Conservation (phyloP, 1,140 invertebrate species). For the Geopemphigus sp. region DNA sequence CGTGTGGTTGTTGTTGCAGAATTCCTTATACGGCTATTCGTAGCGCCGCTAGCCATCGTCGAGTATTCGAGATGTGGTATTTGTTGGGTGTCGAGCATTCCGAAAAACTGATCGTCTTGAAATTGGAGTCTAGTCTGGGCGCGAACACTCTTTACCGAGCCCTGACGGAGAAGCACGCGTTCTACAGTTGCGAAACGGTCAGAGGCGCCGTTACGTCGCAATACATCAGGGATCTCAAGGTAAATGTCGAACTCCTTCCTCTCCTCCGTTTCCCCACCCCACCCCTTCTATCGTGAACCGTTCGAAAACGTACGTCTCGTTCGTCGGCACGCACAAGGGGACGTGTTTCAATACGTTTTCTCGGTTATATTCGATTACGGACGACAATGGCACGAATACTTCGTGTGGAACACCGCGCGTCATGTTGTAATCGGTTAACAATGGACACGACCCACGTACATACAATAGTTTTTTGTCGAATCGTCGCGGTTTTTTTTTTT, state of each 20-base stretch:
- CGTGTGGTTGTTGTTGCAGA: constrained; percentile 59
- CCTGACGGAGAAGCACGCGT: constrained; percentile 87
- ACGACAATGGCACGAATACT: no score
- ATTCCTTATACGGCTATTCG: constrained; percentile 81
- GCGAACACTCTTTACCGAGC: constrained; percentile 80
- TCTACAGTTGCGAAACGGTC: constrained; percentile 88
- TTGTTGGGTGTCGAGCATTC: constrained; percentile 66
- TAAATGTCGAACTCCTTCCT: no score
- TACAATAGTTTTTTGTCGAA: no score
- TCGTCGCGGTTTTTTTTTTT: no score
- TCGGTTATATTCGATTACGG: background rate
- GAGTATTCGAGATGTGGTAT: constrained; percentile 73
- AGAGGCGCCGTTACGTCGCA: constrained; percentile 81
- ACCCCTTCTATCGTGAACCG: no score
- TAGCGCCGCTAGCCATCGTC: constrained; percentile 71
- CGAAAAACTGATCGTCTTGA: constrained; percentile 71
- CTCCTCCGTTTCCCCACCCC: no score
- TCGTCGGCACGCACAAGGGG: no score
- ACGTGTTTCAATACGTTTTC: background rate
- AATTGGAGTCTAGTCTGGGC: constrained; percentile 73
- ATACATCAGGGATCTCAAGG: constrained; percentile 83
- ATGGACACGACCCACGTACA: no score
- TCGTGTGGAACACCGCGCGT: no score
- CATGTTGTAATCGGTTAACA: no score
- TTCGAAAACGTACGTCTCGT: no score